Percentiles rank a stretch among this genome's conserved stretches.
phyloP scores from a whole-genome alignment of 1,140 invertebrate species.

The Listronotus bonariensis region DNA sequence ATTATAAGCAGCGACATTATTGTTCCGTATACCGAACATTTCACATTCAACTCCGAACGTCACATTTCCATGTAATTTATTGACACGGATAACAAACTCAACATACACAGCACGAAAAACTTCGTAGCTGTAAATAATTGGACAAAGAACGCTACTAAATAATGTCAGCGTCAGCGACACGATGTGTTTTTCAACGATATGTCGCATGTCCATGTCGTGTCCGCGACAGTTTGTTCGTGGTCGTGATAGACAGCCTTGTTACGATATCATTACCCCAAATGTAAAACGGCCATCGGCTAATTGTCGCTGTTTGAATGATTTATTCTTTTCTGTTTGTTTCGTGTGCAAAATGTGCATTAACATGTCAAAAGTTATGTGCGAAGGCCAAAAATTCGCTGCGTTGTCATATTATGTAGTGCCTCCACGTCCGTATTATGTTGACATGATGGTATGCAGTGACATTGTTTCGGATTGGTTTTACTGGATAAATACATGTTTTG shows the following conservation, averaged over 20 bases:
- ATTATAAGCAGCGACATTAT: no score
- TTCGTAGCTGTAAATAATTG: constrained; percentile 7
- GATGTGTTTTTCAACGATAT: constrained; percentile 24
- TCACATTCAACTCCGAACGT: no score
- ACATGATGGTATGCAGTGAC: no score
- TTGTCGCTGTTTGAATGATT: constrained; percentile 17
- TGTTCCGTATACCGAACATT: no score
- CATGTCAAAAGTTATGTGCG: no score
- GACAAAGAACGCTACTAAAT: constrained; percentile 15
- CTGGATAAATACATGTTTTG: no score
- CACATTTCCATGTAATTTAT: neutral
- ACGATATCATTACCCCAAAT: constrained; percentile 19
- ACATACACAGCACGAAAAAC: neutral
- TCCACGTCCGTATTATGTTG: no score
- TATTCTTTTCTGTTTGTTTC: constrained; percentile 10
- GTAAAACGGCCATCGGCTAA: constrained; percentile 7
- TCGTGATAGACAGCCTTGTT: constrained; percentile 17
- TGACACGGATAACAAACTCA: neutral
- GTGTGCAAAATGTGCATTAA: neutral
- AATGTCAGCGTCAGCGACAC: constrained; percentile 15
- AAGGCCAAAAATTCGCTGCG: no score
- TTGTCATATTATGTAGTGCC: no score
- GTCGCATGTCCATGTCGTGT: constrained; percentile 27
- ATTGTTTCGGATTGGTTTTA: no score
- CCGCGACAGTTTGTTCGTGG: constrained; percentile 6